Evolutionary conservation across 2,888 invertebrate genomes (phyloP).

Genomic region (Epirrhoe tristata): DNA sequence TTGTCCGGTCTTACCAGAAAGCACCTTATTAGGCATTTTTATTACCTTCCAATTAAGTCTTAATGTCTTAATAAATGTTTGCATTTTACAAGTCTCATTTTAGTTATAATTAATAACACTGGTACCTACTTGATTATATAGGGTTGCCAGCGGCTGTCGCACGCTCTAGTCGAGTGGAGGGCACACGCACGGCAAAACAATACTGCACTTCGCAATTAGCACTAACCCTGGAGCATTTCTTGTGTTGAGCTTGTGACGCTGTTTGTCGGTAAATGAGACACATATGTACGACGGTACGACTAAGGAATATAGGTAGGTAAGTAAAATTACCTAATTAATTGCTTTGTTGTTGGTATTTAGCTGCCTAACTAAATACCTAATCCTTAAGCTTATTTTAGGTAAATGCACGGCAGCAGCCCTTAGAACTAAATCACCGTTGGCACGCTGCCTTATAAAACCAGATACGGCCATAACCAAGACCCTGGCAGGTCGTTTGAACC

Average conservation of each 20-base stretch:
- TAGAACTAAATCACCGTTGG: constrained; percentile 1
- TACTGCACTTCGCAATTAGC: constrained; percentile 77
- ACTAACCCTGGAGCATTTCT: constrained; percentile 55
- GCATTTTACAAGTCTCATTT: no score
- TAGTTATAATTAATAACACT: not conserved
- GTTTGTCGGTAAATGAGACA: constrained; percentile 7
- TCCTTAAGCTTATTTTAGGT: no score
- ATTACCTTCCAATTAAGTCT: no score
- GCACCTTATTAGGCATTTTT: no score
- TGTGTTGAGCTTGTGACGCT: no score
- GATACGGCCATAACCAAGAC: constrained; percentile 58
- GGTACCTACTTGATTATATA: not conserved
- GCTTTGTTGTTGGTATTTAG: no score
- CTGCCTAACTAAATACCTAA: no score
- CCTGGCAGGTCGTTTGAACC: constrained; percentile 57
- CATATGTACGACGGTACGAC: not conserved
- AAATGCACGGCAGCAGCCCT: not conserved
- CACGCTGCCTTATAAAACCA: constrained; percentile 56
- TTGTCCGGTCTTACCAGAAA: no score
- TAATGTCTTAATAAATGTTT: no score
- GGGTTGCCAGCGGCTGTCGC: not conserved
- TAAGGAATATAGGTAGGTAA: not conserved
- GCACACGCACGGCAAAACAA: constrained; percentile 65
- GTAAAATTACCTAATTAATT: not conserved
- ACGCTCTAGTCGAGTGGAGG: constrained; percentile 39